Evolutionary conservation across 1,140 invertebrate genomes (phyloP), one percentile per base, ranked within the genome.

Genomic region (Popillia japonica): DNA sequence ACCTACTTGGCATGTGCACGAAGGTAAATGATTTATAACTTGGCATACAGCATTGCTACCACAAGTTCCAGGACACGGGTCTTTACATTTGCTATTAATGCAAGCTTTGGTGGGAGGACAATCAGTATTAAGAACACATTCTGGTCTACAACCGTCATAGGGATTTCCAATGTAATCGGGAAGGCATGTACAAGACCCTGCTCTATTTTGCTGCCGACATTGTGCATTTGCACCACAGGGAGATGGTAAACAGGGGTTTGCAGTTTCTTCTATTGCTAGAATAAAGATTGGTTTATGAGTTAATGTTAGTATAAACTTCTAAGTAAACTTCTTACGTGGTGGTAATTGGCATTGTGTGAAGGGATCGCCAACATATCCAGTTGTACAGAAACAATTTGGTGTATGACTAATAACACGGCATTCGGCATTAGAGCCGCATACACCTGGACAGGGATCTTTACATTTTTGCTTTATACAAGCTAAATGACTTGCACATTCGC

Each of bases 141-240:
- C 94, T 2, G 94, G 94, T 76, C 92, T 89, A 87, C 95, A 96
- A 81, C 90, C 91, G 72, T 94, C 94, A 84, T 93, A 94, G 17
- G 95, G 94, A 81, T 90, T 92, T 61, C 95, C 95, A 77, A 94
- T 89, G 85, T 94, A 95, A 79, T 94, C 90, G 77, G 93, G 91
- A 81, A 94, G 90, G 85, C 95, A 96, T 40, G 93, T 92, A 83
- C 95, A 97, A 61, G 94, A 92, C 11, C 94, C 93, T 23, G 75
- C 75, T 22, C 41, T 76, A 23, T 93, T 92, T 77, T 91, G 88
- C 73, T 92, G 90, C 55, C 92, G 90, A 85, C 95, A 96, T 83
- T 92, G 91, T 85, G 94, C 94, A 86, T 94, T 95, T 8, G 93
- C 90, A 77, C 94, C 94, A 86, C 95, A 96, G 59, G 94, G 94